A percentile compares a stretch with the other conserved stretches of the same genome.
phyloP scores from a whole-genome alignment of 2,888 invertebrate species.

The Crematogaster levior region DNA sequence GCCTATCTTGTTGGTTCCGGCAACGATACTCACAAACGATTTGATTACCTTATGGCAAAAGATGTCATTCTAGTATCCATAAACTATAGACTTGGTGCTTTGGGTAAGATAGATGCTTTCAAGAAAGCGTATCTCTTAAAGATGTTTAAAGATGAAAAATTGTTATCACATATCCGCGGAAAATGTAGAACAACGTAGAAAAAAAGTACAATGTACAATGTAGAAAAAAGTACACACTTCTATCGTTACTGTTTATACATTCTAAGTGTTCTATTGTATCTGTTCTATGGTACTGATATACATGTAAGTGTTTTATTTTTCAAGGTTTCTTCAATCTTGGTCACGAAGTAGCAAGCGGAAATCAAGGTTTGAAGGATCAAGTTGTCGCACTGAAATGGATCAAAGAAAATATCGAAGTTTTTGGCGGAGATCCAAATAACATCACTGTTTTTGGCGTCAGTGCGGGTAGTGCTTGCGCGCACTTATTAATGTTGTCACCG shows the following conservation, averaged over 20 bases:
- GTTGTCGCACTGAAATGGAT: constrained; percentile 78
- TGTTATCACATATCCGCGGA: neutral
- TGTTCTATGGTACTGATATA: too few species aligned
- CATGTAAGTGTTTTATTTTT: neutral
- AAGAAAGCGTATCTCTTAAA: neutral
- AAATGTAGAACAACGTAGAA: neutral
- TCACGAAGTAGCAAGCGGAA: constrained; percentile 77
- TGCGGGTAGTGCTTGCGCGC: constrained; percentile 70
- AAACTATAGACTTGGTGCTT: constrained; percentile 74
- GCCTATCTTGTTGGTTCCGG: constrained; percentile 72
- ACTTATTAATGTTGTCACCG: constrained; percentile 74
- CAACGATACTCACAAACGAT: constrained; percentile 49
- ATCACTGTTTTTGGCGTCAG: constrained; percentile 79
- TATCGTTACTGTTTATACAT: neutral
- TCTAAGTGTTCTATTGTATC: too few species aligned
- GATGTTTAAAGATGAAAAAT: neutral
- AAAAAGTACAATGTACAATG: too few species aligned
- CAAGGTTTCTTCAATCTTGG: constrained; percentile 80
- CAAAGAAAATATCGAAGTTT: constrained; percentile 76
- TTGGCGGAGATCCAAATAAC: constrained; percentile 79
- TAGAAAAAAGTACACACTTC: neutral
- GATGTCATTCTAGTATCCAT: constrained; percentile 71
- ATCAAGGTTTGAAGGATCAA: constrained; percentile 79
- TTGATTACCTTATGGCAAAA: constrained; percentile 74
- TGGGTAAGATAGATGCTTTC: constrained; percentile 65